Evolutionary conservation across 2,888 invertebrate genomes (phyloP).

Genomic region (Drosophila anceps): DNA sequence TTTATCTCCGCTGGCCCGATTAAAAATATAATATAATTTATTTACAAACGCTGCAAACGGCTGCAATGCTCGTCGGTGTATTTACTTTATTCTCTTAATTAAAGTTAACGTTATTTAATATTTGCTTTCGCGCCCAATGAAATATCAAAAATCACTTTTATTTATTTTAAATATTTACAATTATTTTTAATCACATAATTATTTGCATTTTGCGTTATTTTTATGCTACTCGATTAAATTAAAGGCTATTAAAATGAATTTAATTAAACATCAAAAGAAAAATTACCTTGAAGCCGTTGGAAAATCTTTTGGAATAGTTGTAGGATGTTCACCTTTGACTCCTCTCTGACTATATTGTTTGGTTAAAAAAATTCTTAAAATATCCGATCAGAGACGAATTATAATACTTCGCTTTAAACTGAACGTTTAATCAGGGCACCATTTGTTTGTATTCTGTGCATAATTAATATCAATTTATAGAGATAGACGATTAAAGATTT

Average conservation of each 20-base stretch:
- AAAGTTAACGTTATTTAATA: constrained; percentile 3
- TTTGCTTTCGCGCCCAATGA: neutral
- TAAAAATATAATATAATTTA: constrained; percentile 8
- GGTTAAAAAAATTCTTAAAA: too few species aligned
- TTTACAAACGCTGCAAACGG: neutral
- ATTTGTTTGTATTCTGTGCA: neutral
- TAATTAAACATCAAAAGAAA: too few species aligned
- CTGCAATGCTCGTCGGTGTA: neutral
- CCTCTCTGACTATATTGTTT: too few species aligned
- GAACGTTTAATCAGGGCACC: too few species aligned
- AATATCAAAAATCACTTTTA: constrained; percentile 14
- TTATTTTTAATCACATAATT: neutral
- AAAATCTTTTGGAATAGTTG: too few species aligned
- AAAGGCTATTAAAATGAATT: neutral
- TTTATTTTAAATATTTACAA: constrained; percentile 12
- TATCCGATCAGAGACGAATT: neutral
- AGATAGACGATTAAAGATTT: constrained; percentile 25
- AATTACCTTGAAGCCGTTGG: too few species aligned
- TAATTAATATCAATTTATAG: constrained; percentile 17
- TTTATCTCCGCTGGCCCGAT: neutral
- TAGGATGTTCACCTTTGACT: too few species aligned
- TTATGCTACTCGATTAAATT: neutral
- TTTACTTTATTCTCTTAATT: constrained; percentile 19
- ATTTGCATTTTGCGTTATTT: neutral
- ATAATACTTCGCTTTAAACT: neutral